Evolutionary conservation across 2,113 vertebrate species (phyloP), one percentile per base, ranked within the genome.

Genomic region (Ophthalmolycus amberensis): DNA sequence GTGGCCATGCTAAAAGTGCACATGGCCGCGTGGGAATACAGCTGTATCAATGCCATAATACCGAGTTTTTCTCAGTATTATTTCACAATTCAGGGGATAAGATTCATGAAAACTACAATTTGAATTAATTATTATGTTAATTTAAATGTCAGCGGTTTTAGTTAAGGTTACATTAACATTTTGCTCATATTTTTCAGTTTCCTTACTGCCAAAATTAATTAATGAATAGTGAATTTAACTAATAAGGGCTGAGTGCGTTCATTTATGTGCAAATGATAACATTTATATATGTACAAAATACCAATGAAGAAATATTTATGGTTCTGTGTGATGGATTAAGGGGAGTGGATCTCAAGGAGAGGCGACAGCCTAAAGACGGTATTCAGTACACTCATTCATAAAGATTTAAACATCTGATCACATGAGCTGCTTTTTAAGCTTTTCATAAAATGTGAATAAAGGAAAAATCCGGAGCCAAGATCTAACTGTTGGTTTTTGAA

Each of bases 311-410:
- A 0, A 63, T 9, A 1, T 29, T 9, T 4, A 29, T 18, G 37
- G n/a, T 42, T 27, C 25, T 10, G 10, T 50, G 25, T 34, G 20
- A 18, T 22, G 48, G 48, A 54, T 27, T 9, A 66, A 5, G 29
- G 4, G 8, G 38, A 37, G n/a, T 8, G 14, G 52, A 48, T 56
- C 48, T 37, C 27, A 52, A 48, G 40, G 12, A 54, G n/a, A 71
- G 1, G 59, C 27, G 79, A 59, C 22, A 20, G 3, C 58, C 38
- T 82, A 22, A 66, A 52, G 27, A 71, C 1, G 10, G 54, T 48
- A 76, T 83, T 79, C 60, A 62, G 52, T 63, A 20, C 46, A 22
- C 32, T 72, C 71, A 72, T 25, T 37, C 5, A 27, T 25, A 9
- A 16, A 32, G 58, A 60, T 9, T 27, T 60, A 3, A 60, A 29